Percentiles rank a stretch among this genome's conserved stretches.
Conservation (phyloP, 2,113 vertebrate genomes). For the Myrmecophaga tridactyla region DNA sequence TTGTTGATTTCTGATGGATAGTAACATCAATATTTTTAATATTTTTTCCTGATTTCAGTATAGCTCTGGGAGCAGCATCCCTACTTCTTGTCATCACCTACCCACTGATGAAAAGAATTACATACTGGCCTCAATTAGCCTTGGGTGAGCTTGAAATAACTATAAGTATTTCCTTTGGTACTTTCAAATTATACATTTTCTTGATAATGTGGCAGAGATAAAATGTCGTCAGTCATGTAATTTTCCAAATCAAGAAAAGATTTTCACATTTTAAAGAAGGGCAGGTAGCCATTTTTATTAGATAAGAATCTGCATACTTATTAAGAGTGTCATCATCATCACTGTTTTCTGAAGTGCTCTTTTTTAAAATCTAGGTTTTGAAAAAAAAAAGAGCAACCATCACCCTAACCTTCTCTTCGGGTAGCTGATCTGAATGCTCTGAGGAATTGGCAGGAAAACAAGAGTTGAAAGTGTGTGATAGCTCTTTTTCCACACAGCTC, state of each 20-base stretch:
- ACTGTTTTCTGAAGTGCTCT: neutral
- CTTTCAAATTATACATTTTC: neutral
- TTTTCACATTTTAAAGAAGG: constrained; percentile 20
- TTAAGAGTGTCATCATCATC: neutral
- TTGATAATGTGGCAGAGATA: neutral
- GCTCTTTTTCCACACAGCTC: neutral
- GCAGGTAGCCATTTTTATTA: neutral
- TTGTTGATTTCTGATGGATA: neutral
- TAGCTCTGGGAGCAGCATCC: constrained; percentile 91
- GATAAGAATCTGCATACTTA: neutral
- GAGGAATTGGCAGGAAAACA: neutral
- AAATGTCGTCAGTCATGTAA: constrained; percentile 3
- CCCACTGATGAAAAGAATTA: constrained; percentile 97
- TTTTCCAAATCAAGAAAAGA: neutral
- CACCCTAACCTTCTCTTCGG: neutral
- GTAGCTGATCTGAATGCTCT: neutral
- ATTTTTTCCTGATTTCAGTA: constrained; percentile 81
- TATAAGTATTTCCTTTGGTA: constrained; percentile 8
- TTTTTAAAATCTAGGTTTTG: neutral
- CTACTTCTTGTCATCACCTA: constrained; percentile 92
- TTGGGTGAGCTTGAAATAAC: constrained; percentile 86
- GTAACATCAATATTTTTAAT: neutral
- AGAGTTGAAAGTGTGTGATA: neutral
- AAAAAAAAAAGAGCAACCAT: neutral
- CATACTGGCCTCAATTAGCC: constrained; percentile 94